These are phyloP conservation scores for Lochmaea crataegi DNA, from an alignment of 2,888 invertebrate species.

Conservation along the genomic window DNA sequence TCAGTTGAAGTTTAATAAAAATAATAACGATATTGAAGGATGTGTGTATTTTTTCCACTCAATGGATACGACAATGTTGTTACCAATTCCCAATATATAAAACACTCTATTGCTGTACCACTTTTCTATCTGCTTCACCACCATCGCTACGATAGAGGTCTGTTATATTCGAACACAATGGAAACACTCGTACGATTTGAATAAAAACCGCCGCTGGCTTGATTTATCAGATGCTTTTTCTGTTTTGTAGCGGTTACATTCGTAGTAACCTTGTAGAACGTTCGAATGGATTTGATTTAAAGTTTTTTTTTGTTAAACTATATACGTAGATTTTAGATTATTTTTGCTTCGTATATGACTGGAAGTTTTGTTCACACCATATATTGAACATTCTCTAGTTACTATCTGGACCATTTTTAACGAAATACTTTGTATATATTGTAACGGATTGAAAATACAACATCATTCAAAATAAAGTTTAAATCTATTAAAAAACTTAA, in stretches of 20 bases:
- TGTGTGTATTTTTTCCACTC: background rate
- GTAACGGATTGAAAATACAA: no score
- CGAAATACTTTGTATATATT: no score
- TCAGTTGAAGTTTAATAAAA: no score
- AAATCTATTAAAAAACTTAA: no score
- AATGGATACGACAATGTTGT: background rate
- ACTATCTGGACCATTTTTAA: background rate
- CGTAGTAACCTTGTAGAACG: constrained; percentile 2
- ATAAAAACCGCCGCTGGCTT: constrained; percentile 55
- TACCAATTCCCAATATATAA: background rate
- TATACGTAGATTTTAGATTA: background rate
- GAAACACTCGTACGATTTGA: constrained; percentile 56
- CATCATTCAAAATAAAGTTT: no score
- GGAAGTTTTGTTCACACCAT: no score
- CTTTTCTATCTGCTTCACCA: constrained; percentile 48
- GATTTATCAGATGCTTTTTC: constrained; percentile 53
- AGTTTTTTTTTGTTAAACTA: background rate
- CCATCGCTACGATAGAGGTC: constrained; percentile 19
- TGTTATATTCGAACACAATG: constrained; percentile 57
- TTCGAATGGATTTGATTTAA: background rate
- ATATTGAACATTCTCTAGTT: no score
- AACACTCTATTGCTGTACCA: constrained; percentile 45
- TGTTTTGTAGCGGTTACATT: constrained; percentile 10
- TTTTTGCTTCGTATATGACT: background rate
- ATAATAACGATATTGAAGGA: no score